Conservation (phyloP, 2,797 vertebrate species). For the Neosalanx taihuensis region DNA sequence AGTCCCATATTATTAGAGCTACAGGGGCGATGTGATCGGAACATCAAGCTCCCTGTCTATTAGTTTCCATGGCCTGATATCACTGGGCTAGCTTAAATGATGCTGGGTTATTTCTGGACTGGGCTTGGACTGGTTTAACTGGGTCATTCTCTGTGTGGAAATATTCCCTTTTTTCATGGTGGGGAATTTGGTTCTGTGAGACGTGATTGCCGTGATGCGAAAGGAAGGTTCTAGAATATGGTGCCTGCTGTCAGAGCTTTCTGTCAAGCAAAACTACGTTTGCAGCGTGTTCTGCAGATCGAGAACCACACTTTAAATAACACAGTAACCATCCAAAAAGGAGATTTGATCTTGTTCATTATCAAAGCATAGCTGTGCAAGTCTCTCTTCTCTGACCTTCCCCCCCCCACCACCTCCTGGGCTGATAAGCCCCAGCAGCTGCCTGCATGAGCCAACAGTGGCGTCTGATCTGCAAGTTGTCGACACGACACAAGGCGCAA, state of each 20-base stretch:
- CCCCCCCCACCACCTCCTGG: neutral
- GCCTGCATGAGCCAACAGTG: neutral
- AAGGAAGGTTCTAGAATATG: neutral
- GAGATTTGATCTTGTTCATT: conserved; percentile 4
- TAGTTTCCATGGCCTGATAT: neutral
- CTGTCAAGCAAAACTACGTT: neutral
- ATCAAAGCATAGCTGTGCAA: conserved; percentile 5
- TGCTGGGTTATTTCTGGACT: conserved; percentile 6
- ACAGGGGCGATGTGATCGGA: neutral
- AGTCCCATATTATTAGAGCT: no score
- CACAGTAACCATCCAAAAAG: neutral
- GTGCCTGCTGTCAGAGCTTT: neutral
- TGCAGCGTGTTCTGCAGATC: neutral
- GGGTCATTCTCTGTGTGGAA: conserved; percentile 16
- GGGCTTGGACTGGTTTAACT: conserved; percentile 1
- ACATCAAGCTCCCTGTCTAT: neutral
- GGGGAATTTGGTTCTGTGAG: neutral
- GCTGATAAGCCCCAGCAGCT: conserved; percentile 1
- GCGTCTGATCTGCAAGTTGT: conserved; percentile 28
- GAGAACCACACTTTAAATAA: no score
- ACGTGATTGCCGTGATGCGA: neutral
- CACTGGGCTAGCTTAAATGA: neutral
- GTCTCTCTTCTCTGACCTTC: conserved; percentile 3
- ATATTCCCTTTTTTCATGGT: conserved; percentile 11
- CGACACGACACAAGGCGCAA: conserved; percentile 20